These are phyloP conservation scores for Cyphomyrmex costatus DNA, from an alignment of 1,140 invertebrate genomes.

Conservation along the genomic window DNA sequence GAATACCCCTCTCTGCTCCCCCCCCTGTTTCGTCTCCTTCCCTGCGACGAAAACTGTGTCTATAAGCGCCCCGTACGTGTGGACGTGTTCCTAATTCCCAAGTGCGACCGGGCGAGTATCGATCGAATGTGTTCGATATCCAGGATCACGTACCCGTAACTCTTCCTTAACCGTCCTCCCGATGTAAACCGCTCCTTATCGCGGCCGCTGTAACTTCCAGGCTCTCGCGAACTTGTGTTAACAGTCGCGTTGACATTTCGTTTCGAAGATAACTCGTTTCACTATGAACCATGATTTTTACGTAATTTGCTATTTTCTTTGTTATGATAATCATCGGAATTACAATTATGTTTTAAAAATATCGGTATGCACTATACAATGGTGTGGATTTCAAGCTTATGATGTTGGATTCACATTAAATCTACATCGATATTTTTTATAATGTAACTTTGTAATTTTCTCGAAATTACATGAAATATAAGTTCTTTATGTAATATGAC, in stretches of 20 bases:
- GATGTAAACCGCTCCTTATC: conserved; percentile 73
- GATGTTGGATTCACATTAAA: no score
- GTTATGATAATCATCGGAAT: not conserved
- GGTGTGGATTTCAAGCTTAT: no score
- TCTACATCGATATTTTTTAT: no score
- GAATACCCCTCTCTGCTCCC: not conserved
- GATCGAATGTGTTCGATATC: conserved; percentile 71
- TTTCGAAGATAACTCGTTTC: conserved; percentile 33
- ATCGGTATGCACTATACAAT: no score
- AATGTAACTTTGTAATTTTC: not conserved
- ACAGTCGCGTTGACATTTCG: conserved; percentile 67
- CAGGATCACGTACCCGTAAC: conserved; percentile 74
- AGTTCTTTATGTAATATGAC: not conserved
- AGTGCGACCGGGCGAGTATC: conserved; percentile 55
- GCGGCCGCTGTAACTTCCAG: conserved; percentile 60
- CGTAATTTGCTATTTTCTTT: not conserved
- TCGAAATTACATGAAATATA: not conserved
- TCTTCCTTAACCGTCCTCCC: conserved; percentile 70
- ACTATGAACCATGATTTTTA: conserved; percentile 24
- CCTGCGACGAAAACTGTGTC: conserved; percentile 57
- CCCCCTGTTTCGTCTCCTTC: conserved; percentile 41
- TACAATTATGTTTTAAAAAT: not conserved
- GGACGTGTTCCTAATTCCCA: conserved; percentile 74
- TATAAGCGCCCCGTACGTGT: conserved; percentile 53
- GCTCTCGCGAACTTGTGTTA: conserved; percentile 62